Evolutionary conservation across 2,888 invertebrate genomes (phyloP).

Genomic region (Athalia cordata): DNA sequence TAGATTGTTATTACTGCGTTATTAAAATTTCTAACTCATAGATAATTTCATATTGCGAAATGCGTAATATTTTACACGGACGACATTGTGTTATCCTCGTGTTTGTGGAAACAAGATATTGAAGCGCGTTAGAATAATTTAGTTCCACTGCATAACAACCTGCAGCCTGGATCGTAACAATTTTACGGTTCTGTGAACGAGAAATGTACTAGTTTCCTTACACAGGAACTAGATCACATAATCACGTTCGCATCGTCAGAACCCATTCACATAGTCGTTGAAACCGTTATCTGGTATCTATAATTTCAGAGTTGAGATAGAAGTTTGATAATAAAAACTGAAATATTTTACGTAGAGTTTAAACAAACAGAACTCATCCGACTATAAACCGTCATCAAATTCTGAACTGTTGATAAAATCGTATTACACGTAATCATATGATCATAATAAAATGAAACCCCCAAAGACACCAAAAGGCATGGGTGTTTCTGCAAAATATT

Average conservation of each 20-base stretch:
- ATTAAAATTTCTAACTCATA: too few species aligned
- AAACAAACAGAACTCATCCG: neutral
- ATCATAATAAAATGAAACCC: too few species aligned
- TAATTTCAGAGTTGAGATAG: slow-evolving; percentile 11
- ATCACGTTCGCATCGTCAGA: slow-evolving; percentile 9
- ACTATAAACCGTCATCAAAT: too few species aligned
- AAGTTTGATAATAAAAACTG: slow-evolving; percentile 3
- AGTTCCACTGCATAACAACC: slow-evolving; percentile 14
- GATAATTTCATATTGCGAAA: too few species aligned
- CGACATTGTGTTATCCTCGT: too few species aligned
- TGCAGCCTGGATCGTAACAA: slow-evolving; percentile 20
- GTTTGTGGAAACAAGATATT: neutral
- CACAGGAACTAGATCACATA: slow-evolving; percentile 29
- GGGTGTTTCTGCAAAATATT: neutral
- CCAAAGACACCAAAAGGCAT: too few species aligned
- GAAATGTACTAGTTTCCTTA: slow-evolving; percentile 34
- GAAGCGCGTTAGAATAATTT: neutral
- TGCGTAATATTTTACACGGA: too few species aligned
- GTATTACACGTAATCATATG: too few species aligned
- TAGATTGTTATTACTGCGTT: too few species aligned
- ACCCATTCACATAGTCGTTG: slow-evolving; percentile 25
- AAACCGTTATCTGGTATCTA: neutral
- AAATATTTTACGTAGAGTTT: neutral
- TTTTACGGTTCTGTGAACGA: slow-evolving; percentile 33
- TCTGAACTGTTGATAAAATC: too few species aligned